phyloP scores from a whole-genome alignment of 2,888 invertebrate species.

The Drosophila melanosoma region DNA sequence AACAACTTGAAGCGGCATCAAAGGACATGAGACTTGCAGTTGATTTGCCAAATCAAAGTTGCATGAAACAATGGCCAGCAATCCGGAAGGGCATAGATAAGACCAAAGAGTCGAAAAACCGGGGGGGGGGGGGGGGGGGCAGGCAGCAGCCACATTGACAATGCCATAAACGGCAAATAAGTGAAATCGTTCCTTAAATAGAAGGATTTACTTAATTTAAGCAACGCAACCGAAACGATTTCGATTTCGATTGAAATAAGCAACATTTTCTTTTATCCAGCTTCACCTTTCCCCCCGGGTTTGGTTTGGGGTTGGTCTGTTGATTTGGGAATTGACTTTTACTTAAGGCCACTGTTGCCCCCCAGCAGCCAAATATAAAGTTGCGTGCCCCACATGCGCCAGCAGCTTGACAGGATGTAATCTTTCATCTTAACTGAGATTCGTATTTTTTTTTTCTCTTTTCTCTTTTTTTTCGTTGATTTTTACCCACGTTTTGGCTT shows the following conservation, averaged over 20 bases:
- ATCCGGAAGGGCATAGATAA: conserved; percentile 54
- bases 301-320: conserved; percentile 31
- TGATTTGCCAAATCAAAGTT: conserved; percentile 75
- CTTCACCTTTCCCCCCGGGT: conserved; percentile 1
- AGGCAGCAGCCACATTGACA: conserved; percentile 40
- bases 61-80: conserved; percentile 72
- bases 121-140: not conserved
- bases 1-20: conserved; percentile 15
- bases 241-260: conserved; percentile 73
- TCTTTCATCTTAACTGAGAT: conserved; percentile 75
- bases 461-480: not conserved
- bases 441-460: conserved; percentile 15
- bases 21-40: conserved; percentile 55
- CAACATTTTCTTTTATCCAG: conserved; percentile 50
- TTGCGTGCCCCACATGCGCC: conserved; percentile 18
- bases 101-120: conserved; percentile 1
- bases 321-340: conserved; percentile 78
- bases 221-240: conserved; percentile 44
- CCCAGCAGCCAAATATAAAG: conserved; percentile 3
- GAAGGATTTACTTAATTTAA: conserved; percentile 78
- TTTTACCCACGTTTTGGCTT: conserved; percentile 13
- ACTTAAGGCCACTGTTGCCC: conserved; percentile 39
- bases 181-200: conserved; percentile 53
- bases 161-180: conserved; percentile 44
- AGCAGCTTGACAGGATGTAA: conserved; percentile 63